Conservation (phyloP, 2,113 vertebrate species). For the Pipra filicauda region DNA sequence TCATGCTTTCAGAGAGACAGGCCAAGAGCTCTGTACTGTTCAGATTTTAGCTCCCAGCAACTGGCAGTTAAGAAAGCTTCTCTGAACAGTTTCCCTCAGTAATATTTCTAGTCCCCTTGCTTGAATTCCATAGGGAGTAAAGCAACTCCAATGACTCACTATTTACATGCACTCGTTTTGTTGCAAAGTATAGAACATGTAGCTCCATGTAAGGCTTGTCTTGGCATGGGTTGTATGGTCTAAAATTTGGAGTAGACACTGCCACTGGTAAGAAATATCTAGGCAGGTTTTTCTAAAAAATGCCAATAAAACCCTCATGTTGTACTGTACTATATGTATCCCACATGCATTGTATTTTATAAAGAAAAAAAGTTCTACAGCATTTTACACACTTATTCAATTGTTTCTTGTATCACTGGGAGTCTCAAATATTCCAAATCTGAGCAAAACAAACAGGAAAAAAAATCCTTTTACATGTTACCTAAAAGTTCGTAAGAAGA, state of each 20-base stretch:
- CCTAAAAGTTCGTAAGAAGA: background rate
- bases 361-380: background rate
- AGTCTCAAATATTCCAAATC: background rate
- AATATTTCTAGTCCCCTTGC: background rate
- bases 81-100: background rate
- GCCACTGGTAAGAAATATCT: background rate
- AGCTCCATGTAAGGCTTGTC: background rate
- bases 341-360: background rate
- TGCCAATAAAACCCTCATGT: background rate
- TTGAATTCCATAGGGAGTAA: background rate
- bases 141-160: background rate
- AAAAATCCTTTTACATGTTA: background rate
- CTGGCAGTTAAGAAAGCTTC: background rate
- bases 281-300: background rate
- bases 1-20: background rate
- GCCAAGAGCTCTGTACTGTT: background rate
- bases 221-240: background rate
- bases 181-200: background rate
- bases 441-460: background rate
- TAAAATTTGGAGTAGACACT: background rate
- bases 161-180: background rate
- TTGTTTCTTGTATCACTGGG: background rate
- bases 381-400: background rate
- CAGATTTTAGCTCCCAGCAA: background rate
- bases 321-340: fast-evolving